Conservation (phyloP, 53 echinoderm and acorn worm species). For the Henricia sp. region DNA sequence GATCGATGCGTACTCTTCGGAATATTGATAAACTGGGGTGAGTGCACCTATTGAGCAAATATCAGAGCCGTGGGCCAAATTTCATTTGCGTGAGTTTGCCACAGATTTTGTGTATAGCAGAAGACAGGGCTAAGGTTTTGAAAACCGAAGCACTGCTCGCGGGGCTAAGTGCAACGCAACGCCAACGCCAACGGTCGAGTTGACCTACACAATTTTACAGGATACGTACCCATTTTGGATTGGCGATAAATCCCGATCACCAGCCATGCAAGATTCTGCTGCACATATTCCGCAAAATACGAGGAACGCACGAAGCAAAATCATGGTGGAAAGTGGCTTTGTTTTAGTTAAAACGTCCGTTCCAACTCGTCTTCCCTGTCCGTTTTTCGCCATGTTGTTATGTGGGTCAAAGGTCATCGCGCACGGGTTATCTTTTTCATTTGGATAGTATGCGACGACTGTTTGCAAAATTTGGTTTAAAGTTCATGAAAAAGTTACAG, state of each 20-base stretch:
- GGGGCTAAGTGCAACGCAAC: too few species aligned
- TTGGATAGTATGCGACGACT: conserved; percentile 13
- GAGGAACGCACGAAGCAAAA: background rate
- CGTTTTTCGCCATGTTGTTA: conserved; percentile 56
- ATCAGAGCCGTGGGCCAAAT: too few species aligned
- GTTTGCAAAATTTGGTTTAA: background rate
- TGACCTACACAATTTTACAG: too few species aligned
- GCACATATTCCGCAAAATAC: background rate
- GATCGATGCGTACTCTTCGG: too few species aligned
- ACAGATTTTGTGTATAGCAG: too few species aligned
- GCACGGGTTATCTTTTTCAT: background rate
- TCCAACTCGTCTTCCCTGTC: background rate
- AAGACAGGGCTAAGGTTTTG: too few species aligned
- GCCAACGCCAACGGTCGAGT: too few species aligned
- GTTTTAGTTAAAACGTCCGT: background rate
- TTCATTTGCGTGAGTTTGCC: too few species aligned
- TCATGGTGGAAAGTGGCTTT: conserved; percentile 1
- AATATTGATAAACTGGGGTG: too few species aligned
- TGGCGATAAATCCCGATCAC: conserved; percentile 38
- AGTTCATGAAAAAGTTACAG: conserved; percentile 19
- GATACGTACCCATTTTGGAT: conserved; percentile 54
- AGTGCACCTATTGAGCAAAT: too few species aligned
- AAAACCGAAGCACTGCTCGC: too few species aligned
- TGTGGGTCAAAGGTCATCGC: conserved; percentile 17
- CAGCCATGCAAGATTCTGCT: conserved; percentile 7